Percentiles rank a stretch among this genome's conserved stretches.
phyloP scores from a whole-genome alignment of 2,113 vertebrate genomes.

The Cervus canadensis region DNA sequence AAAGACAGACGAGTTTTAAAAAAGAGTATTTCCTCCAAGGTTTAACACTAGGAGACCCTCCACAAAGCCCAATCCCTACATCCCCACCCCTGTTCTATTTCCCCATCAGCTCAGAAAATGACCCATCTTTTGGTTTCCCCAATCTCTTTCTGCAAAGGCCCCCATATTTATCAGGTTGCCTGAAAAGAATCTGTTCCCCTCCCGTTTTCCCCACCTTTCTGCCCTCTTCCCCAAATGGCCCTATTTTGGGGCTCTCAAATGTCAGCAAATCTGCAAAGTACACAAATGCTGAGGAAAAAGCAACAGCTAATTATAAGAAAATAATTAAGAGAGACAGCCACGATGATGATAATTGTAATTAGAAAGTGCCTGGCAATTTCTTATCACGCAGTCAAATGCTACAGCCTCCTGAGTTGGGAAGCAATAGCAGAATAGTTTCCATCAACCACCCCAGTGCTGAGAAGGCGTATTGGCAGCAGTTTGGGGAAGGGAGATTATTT shows the following conservation, averaged over 20 bases:
- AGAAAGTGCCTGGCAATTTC: constrained; percentile 67
- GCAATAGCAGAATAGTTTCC: background rate
- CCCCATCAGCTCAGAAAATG: background rate
- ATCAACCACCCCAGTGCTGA: background rate
- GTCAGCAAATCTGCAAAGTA: constrained; percentile 71
- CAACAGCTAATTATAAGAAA: constrained; percentile 76
- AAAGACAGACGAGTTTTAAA: background rate
- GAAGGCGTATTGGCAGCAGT: constrained; percentile 25
- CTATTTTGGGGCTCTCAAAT: constrained; percentile 72
- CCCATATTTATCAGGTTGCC: background rate
- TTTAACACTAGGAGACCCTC: background rate
- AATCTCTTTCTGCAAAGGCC: background rate
- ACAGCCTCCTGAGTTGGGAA: constrained; percentile 39
- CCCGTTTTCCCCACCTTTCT: background rate
- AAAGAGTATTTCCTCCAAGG: background rate
- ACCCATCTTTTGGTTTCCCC: background rate
- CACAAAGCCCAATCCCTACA: background rate
- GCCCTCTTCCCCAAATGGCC: constrained; percentile 45
- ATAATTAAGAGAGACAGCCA: constrained; percentile 78
- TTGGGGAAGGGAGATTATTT: constrained; percentile 48
- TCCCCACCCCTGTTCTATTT: background rate
- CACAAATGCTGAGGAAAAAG: constrained; percentile 65
- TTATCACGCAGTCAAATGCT: constrained; percentile 49
- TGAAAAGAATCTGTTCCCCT: background rate
- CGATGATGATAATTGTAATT: constrained; percentile 76